Conservation (phyloP, 2,797 vertebrate genomes). For the Gadopsis marmoratus region DNA sequence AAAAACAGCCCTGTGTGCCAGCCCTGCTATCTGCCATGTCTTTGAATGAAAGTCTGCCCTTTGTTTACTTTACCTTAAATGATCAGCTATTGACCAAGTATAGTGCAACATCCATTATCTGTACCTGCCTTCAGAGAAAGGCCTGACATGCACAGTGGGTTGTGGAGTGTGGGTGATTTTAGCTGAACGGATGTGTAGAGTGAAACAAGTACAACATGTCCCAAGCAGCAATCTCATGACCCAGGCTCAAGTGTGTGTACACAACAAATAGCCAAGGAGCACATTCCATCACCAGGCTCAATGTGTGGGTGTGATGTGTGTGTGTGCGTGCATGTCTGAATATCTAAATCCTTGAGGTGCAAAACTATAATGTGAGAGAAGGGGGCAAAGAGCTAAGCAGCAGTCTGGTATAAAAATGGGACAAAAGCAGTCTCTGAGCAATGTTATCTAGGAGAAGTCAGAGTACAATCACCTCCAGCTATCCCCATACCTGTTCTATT, state of each 20-base stretch:
- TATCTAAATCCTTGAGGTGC: slow-evolving; percentile 48
- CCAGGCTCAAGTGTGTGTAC: slow-evolving; percentile 67
- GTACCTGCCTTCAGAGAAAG: background rate
- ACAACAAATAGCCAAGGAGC: slow-evolving; percentile 74
- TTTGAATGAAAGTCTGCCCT: background rate
- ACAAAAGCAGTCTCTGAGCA: slow-evolving; percentile 33
- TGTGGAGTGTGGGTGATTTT: background rate
- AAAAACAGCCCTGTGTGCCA: background rate
- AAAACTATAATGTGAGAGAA: slow-evolving; percentile 49
- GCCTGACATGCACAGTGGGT: background rate
- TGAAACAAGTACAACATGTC: slow-evolving; percentile 51
- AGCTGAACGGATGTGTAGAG: slow-evolving; percentile 10
- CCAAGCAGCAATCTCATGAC: slow-evolving; percentile 61
- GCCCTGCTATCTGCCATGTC: background rate
- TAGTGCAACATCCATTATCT: background rate
- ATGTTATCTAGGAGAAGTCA: slow-evolving; percentile 45
- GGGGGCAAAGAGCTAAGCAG: slow-evolving; percentile 27
- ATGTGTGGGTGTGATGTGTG: slow-evolving; percentile 22
- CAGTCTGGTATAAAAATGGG: slow-evolving; percentile 39
- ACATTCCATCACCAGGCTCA: slow-evolving; percentile 57
- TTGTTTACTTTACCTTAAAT: background rate
- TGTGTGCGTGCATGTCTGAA: slow-evolving; percentile 30
- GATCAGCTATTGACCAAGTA: background rate
- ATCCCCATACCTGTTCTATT: slow-evolving; percentile 41
- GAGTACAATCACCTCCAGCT: slow-evolving; percentile 40